phyloP scores from a whole-genome alignment of 1,140 invertebrate species.

The Archivesica marissinica region DNA sequence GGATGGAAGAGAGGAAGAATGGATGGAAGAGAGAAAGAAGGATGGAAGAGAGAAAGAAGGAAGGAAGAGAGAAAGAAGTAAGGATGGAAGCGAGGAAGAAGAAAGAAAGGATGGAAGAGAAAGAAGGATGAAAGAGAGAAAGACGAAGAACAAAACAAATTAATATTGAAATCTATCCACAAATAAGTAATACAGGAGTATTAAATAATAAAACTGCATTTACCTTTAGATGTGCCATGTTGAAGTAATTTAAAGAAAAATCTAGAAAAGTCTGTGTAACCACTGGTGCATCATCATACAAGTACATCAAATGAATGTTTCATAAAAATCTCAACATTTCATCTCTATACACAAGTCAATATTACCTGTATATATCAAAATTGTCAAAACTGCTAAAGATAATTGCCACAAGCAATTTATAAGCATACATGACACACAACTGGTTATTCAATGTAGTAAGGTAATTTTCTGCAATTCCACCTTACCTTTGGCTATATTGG shows the following conservation, averaged over 20 bases:
- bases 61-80: too few relatives aligned
- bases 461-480: conserved; percentile 54
- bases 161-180: not conserved
- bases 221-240: conserved; percentile 8
- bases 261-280: not conserved
- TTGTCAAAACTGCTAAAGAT: conserved; percentile 42
- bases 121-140: not conserved
- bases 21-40: too few relatives aligned
- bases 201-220: not conserved
- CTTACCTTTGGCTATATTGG: conserved; percentile 27
- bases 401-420: conserved; percentile 37
- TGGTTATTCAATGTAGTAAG: conserved; percentile 31
- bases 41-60: too few relatives aligned
- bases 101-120: too few relatives aligned
- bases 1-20: too few relatives aligned
- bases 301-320: too few relatives aligned
- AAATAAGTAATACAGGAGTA: not conserved
- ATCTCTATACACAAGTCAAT: not conserved
- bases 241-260: not conserved
- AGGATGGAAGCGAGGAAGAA: too few relatives aligned
- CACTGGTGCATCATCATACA: conserved; percentile 11
- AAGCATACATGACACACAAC: conserved; percentile 23
- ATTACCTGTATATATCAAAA: conserved; percentile 25
- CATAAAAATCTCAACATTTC: conserved; percentile 13
- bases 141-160: not conserved